phyloP scores from a whole-genome alignment of 2,888 invertebrate species.

The Pseudanteris insignis region DNA sequence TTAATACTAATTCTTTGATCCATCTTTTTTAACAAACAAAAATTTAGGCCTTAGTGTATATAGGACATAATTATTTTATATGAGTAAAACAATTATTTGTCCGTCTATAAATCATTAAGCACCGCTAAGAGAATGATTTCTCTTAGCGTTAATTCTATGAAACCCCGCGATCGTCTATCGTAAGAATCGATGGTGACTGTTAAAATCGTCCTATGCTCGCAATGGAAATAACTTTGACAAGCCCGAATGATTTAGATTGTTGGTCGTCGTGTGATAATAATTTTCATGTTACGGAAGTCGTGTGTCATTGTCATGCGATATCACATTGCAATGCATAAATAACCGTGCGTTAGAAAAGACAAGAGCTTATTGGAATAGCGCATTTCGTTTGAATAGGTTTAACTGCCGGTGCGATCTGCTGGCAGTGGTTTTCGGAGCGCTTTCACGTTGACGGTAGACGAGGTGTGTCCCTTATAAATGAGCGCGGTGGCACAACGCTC shows the following conservation, averaged over 20 bases:
- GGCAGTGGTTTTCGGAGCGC: slow-evolving; percentile 8
- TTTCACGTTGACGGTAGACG: slow-evolving; percentile 40
- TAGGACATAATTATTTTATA: too few species aligned
- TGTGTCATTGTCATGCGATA: slow-evolving; percentile 34
- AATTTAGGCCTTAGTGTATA: too few species aligned
- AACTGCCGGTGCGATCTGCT: slow-evolving; percentile 23
- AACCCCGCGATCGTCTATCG: too few species aligned
- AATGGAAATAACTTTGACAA: slow-evolving; percentile 19
- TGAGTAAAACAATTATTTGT: too few species aligned
- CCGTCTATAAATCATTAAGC: too few species aligned
- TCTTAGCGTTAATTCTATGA: too few species aligned
- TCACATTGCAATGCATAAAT: slow-evolving; percentile 25
- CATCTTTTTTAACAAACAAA: too few species aligned
- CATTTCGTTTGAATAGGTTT: slow-evolving; percentile 38
- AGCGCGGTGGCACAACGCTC: slow-evolving; percentile 51
- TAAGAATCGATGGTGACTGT: too few species aligned
- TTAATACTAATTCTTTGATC: too few species aligned
- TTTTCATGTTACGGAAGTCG: slow-evolving; percentile 29
- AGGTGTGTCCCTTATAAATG: slow-evolving; percentile 59
- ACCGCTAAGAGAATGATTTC: too few species aligned
- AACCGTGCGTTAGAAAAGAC: slow-evolving; percentile 29
- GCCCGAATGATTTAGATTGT: slow-evolving; percentile 10
- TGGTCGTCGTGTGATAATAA: slow-evolving; percentile 17
- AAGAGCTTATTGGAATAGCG: slow-evolving; percentile 19
- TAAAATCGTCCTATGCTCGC: not conserved